phyloP scores from a whole-genome alignment of 2,113 vertebrate genomes.

The Vimba vimba region DNA sequence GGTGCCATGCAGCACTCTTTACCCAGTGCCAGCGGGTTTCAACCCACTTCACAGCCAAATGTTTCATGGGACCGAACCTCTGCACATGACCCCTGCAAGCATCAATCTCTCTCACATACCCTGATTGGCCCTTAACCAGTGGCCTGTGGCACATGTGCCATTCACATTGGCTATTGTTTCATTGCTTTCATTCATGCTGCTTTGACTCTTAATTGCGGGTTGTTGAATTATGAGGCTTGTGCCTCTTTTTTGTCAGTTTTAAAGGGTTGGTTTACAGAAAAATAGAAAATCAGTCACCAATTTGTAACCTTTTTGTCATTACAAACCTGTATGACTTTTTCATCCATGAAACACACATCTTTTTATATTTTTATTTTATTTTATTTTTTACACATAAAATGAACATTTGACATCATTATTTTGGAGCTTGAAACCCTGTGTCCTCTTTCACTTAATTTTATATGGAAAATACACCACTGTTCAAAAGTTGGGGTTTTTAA shows the following conservation, averaged over 20 bases:
- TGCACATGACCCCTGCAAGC: conserved; percentile 4
- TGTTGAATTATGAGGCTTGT: background rate
- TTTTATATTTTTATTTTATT: too few species aligned
- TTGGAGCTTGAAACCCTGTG: background rate
- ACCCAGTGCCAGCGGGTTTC: conserved; percentile 5
- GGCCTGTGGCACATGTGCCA: background rate
- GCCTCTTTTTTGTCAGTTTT: background rate
- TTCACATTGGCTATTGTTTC: background rate
- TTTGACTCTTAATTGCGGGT: background rate
- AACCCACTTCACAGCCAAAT: background rate
- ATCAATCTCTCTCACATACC: background rate
- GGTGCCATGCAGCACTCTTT: background rate
- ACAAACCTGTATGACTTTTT: background rate
- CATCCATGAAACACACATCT: background rate
- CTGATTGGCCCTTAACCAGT: conserved; percentile 8
- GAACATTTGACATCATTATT: background rate
- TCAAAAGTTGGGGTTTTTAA: background rate
- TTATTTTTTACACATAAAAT: background rate
- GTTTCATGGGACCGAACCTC: background rate
- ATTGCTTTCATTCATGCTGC: background rate
- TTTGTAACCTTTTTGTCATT: background rate
- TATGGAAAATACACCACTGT: too few species aligned
- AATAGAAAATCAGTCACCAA: background rate
- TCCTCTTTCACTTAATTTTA: background rate
- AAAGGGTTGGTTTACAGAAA: background rate